These are phyloP conservation scores for Palythoa grandis DNA, from an alignment of 92 coral and sea anemone genomes.

Conservation along the genomic window DNA sequence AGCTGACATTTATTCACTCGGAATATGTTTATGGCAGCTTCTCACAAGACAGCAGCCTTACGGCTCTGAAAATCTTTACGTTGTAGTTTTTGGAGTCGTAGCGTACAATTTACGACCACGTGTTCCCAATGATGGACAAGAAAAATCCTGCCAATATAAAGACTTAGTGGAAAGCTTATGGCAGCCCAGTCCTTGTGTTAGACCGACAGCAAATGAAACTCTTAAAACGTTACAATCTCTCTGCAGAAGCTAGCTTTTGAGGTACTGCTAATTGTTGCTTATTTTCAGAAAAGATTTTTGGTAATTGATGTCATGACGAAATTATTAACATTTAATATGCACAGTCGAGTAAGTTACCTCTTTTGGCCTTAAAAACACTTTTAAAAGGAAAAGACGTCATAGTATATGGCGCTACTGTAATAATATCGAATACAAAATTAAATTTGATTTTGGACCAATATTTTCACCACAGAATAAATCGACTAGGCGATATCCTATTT, in stretches of 20 bases:
- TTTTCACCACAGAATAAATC: neutral
- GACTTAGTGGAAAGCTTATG: slow-evolving; percentile 81
- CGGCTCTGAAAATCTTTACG: slow-evolving; percentile 93
- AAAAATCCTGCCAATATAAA: slow-evolving; percentile 66
- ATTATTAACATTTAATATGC: slow-evolving; percentile 63
- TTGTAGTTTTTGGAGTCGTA: slow-evolving; percentile 96
- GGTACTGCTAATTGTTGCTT: slow-evolving; percentile 9
- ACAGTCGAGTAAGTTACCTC: neutral
- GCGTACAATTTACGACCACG: slow-evolving; percentile 94
- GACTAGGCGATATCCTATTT: neutral
- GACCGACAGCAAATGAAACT: slow-evolving; percentile 85
- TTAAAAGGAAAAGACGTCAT: neutral
- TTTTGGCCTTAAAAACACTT: neutral
- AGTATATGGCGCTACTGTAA: neutral
- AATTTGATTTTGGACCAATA: neutral
- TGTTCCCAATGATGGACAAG: slow-evolving; percentile 75
- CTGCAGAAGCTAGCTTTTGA: slow-evolving; percentile 44
- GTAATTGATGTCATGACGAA: slow-evolving; percentile 62
- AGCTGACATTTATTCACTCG: slow-evolving; percentile 96
- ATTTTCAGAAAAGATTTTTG: slow-evolving; percentile 52
- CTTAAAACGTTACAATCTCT: slow-evolving; percentile 62
- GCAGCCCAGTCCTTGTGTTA: slow-evolving; percentile 70
- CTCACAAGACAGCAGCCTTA: slow-evolving; percentile 90
- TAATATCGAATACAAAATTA: neutral
- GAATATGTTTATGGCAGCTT: slow-evolving; percentile 95